phyloP scores from a whole-genome alignment of 2,888 invertebrate species.

The Rhagonycha lutea region DNA sequence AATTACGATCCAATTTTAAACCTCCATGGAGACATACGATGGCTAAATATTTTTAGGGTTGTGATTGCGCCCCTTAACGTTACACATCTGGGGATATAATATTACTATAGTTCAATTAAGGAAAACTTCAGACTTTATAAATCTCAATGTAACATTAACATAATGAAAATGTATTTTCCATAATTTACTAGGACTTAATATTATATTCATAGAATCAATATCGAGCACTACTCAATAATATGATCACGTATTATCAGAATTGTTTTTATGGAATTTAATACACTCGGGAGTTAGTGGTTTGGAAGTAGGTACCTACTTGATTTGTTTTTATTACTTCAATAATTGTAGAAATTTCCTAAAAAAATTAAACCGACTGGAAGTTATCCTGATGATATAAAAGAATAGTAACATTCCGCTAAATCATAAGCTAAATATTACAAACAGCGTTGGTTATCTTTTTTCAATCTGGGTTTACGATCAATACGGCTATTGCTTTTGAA shows the following conservation, averaged over 20 bases:
- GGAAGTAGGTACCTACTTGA: background rate
- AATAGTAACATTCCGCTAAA: no score
- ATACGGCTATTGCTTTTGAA: background rate
- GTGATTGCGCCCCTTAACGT: background rate
- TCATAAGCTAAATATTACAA: no score
- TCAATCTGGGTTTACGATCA: background rate
- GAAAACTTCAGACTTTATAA: background rate
- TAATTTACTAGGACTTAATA: background rate
- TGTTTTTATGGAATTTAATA: background rate
- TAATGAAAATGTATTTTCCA: background rate
- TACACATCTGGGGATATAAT: background rate
- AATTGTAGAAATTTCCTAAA: background rate
- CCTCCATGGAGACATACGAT: background rate
- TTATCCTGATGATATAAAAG: no score
- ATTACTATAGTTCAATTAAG: background rate
- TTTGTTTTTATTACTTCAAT: background rate
- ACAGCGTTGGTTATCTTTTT: background rate
- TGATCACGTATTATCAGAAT: background rate
- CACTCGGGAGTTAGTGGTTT: background rate
- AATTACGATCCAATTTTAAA: background rate
- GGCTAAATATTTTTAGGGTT: background rate
- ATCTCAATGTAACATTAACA: background rate
- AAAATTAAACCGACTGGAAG: background rate
- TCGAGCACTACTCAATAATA: background rate
- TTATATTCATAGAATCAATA: background rate